These are phyloP conservation scores for Muraenolepis orangiensis DNA, from an alignment of 2,797 vertebrate genomes.

Conservation along the genomic window DNA sequence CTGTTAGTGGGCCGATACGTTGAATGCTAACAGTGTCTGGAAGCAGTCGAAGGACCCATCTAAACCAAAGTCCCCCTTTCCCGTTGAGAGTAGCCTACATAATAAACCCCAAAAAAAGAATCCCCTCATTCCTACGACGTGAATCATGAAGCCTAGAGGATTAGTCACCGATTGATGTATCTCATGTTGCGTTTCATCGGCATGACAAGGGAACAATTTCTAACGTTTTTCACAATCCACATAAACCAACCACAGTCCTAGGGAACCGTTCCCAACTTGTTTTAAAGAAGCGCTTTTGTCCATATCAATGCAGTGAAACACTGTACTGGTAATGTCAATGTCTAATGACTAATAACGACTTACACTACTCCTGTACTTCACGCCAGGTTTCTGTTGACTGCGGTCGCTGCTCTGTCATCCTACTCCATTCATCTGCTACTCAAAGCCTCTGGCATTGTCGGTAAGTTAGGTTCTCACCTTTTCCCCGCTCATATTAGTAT, in stretches of 20 bases:
- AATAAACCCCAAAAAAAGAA: neutral
- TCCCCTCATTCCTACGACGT: constrained; percentile 5
- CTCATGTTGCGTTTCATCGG: neutral
- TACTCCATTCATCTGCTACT: constrained; percentile 97
- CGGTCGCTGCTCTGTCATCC: constrained; percentile 85
- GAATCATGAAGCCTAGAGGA: neutral
- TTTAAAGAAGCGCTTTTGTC: neutral
- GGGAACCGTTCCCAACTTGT: neutral
- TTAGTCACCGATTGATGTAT: neutral
- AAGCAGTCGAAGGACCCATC: no score
- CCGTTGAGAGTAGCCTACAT: no score
- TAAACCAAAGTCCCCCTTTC: no score
- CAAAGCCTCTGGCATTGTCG: constrained; percentile 92
- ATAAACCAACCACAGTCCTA: neutral
- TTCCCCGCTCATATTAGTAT: neutral
- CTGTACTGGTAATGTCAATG: neutral
- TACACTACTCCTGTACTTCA: neutral
- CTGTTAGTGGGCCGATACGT: no score
- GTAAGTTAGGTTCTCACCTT: constrained; percentile 68
- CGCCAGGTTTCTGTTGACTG: constrained; percentile 87
- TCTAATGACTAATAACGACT: neutral
- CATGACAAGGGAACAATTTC: neutral
- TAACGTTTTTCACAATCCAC: constrained; percentile 14
- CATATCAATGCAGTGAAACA: neutral
- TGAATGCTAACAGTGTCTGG: no score